Conservation (phyloP, 1,140 invertebrate species). For the Drosophila arawakana region DNA sequence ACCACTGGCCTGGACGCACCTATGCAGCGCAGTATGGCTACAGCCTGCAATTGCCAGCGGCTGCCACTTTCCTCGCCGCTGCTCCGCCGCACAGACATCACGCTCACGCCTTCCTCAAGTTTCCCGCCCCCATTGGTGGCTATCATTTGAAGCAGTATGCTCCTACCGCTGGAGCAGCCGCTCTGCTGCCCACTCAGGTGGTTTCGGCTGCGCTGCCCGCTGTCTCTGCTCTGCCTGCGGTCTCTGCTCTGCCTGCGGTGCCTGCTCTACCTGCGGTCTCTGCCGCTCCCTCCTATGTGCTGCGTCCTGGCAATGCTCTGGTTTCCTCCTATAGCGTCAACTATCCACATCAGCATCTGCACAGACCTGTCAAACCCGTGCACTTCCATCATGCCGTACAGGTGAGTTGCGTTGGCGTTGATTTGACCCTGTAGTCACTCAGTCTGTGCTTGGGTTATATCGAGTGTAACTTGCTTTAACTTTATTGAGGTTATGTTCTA, state of each 20-base stretch:
- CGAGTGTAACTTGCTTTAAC: too few relatives aligned
- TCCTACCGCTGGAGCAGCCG: conserved; percentile 1
- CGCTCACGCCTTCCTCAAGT: conserved; percentile 55
- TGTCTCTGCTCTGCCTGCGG: conserved; percentile 6
- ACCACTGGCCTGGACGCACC: conserved; percentile 65
- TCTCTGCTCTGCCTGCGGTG: conserved; percentile 31
- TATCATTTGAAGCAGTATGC: conserved; percentile 54
- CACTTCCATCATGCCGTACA: conserved; percentile 69
- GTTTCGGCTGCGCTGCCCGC: background rate
- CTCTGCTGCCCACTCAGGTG: conserved; percentile 27
- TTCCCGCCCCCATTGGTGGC: conserved; percentile 46
- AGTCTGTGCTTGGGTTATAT: too few relatives aligned
- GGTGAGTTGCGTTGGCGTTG: conserved; percentile 20
- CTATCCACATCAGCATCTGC: conserved; percentile 74
- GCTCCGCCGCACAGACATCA: conserved; percentile 50
- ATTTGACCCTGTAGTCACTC: too few relatives aligned
- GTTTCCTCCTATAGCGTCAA: conserved; percentile 80
- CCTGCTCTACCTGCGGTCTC: conserved; percentile 16
- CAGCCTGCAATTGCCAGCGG: conserved; percentile 67
- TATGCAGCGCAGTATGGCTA: conserved; percentile 80
- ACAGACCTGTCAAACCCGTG: conserved; percentile 61
- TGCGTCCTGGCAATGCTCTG: conserved; percentile 73
- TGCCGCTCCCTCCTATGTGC: conserved; percentile 52
- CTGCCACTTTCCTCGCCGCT: conserved; percentile 59
- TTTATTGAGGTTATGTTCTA: background rate